Conservation (phyloP, 1,140 invertebrate species). For the Drosophila paulistorum region DNA sequence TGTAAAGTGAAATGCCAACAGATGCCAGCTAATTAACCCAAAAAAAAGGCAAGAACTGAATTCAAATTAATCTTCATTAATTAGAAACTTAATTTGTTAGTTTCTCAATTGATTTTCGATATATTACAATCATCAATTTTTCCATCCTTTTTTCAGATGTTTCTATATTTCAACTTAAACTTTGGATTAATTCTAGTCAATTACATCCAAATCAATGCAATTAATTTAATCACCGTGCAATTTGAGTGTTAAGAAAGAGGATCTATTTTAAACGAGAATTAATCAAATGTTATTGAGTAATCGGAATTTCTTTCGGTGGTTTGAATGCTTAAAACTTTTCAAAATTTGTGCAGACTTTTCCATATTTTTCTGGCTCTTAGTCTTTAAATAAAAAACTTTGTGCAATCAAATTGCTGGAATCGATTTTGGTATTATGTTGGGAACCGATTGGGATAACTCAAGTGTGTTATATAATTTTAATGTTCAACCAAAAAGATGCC, state of each 20-base stretch:
- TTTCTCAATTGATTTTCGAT: not conserved
- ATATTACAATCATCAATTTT: not conserved
- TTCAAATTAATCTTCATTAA: conserved; percentile 4
- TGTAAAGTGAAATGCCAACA: conserved; percentile 3
- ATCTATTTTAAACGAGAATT: not conserved
- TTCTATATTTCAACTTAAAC: not conserved
- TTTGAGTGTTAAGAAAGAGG: not conserved
- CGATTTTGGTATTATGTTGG: not conserved
- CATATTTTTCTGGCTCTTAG: not conserved
- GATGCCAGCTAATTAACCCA: conserved; percentile 6
- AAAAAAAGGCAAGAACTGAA: not conserved
- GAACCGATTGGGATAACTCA: not conserved
- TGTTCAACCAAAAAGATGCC: conserved; percentile 2
- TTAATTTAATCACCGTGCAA: not conserved
- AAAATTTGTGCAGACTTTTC: not conserved
- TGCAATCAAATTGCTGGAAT: not conserved
- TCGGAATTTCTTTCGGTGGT: not conserved
- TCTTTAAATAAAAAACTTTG: not conserved
- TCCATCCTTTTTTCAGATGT: not conserved
- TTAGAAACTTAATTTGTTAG: conserved; percentile 5
- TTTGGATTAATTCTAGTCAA: too few species aligned
- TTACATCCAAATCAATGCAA: not conserved
- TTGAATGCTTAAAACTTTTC: too few species aligned
- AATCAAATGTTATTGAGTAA: not conserved
- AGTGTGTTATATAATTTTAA: not conserved